These are phyloP conservation scores for Pentalonia nigronervosa DNA, from an alignment of 1,140 invertebrate species.

Conservation along the genomic window DNA sequence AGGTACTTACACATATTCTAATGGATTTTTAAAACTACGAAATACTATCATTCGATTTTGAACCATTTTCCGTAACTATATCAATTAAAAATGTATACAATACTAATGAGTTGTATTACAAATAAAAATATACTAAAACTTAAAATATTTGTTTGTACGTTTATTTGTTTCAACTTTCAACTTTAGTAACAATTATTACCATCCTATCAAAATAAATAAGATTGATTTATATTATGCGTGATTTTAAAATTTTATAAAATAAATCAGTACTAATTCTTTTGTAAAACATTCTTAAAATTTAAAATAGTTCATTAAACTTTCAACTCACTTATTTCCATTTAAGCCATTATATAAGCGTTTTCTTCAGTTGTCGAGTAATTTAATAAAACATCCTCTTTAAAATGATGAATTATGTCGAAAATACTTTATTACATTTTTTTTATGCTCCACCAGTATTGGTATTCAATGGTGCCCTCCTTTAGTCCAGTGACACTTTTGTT, in stretches of 20 bases:
- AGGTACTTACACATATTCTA: not conserved
- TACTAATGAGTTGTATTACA: not conserved
- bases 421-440: conserved; percentile 16
- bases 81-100: not conserved
- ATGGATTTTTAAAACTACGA: not conserved
- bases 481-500: not conserved
- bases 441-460: not conserved
- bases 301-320: conserved; percentile 9
- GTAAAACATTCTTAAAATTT: not conserved
- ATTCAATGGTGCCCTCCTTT: not conserved
- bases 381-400: not conserved
- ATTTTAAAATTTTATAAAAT: not conserved
- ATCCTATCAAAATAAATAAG: not conserved
- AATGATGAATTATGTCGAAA: conserved; percentile 17
- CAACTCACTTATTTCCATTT: not conserved
- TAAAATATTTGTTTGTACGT: not conserved
- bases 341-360: not conserved
- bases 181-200: not conserved
- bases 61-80: not conserved
- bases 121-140: not conserved
- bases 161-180: no score
- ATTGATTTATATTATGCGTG: not conserved
- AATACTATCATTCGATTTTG: not conserved
- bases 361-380: not conserved
- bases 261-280: not conserved